Percentiles rank a stretch among this genome's conserved stretches.
Conservation (phyloP, 2,113 vertebrate genomes). For the Apteryx mantelli region DNA sequence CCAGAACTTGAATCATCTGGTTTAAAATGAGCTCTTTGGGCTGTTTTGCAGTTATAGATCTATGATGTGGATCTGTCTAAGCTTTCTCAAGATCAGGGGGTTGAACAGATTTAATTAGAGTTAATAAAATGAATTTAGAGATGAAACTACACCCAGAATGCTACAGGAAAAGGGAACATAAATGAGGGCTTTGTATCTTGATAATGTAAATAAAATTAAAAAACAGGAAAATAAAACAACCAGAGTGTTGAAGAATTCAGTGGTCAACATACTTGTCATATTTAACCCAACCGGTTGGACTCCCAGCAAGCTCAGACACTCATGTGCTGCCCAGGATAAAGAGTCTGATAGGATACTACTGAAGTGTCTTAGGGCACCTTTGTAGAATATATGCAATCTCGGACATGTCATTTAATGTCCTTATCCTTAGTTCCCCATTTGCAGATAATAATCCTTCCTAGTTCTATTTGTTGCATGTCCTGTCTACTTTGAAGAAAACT, state of each 20-base stretch:
- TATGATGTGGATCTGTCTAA: neutral
- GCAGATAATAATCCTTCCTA: neutral
- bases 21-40: too few species aligned
- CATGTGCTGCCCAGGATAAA: neutral
- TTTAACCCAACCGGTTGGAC: neutral
- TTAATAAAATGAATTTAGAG: neutral
- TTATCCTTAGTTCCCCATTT: neutral
- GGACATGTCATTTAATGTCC: neutral
- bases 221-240: neutral
- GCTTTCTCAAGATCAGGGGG: neutral
- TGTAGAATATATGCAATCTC: neutral
- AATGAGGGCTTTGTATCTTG: neutral
- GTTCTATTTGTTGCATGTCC: too few species aligned
- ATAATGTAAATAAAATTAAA: neutral
- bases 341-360: neutral
- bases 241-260: neutral
- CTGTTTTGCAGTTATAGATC: neutral
- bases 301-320: neutral
- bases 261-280: neutral
- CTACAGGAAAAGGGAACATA: neutral
- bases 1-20: neutral
- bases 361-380: neutral
- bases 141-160: neutral
- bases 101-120: neutral
- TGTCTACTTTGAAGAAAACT: neutral